phyloP scores from a whole-genome alignment of 23 tunicate species.

The Clavelina lepadiformis region DNA sequence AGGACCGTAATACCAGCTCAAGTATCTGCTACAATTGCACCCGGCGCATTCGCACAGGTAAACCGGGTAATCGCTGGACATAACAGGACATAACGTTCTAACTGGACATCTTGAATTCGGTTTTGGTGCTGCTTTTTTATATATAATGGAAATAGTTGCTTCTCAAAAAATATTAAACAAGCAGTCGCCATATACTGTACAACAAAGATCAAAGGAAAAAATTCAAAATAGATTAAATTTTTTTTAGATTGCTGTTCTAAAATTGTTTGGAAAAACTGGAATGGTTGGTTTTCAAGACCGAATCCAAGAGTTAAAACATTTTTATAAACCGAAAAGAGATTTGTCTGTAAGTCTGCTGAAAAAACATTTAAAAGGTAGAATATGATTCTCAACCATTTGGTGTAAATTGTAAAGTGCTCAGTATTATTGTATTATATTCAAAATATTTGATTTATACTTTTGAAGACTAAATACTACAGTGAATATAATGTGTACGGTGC shows the following conservation, averaged over 20 bases:
- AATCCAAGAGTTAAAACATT: constrained; percentile 10
- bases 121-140: no score
- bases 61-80: neutral
- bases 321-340: constrained; percentile 15
- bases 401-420: neutral
- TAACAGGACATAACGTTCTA: no score
- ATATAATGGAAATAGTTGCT: no score
- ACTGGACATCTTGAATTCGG: no score
- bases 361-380: constrained; percentile 6
- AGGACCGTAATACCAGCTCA: constrained; percentile 5
- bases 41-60: constrained; percentile 20
- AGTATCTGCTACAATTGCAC: neutral
- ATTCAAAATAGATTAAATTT: no score
- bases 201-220: no score
- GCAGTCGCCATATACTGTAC: no score
- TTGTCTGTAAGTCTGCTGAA: neutral
- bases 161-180: no score
- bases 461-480: no score
- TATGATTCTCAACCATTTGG: neutral
- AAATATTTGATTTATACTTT: neutral
- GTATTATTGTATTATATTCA: neutral
- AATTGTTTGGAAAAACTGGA: constrained; percentile 24
- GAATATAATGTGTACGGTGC: no score
- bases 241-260: constrained; percentile 14
- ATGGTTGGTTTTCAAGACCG: constrained; percentile 26